A percentile compares a stretch with the other conserved stretches of the same genome.
Conservation (phyloP, 2,113 vertebrate species). For the Phoxinus phoxinus region DNA sequence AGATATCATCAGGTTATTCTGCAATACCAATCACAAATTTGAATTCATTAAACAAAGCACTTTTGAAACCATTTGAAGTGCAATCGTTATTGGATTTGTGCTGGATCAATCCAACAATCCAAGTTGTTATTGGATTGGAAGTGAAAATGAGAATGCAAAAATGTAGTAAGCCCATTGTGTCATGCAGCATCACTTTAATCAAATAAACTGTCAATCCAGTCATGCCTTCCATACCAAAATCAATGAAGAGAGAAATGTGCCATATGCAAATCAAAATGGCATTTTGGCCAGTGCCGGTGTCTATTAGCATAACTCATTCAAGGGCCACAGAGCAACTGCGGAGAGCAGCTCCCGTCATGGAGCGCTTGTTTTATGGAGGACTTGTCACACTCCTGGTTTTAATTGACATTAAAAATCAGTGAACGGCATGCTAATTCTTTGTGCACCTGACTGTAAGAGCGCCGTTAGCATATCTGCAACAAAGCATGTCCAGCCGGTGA, state of each 20-base stretch:
- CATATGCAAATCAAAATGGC: conserved; percentile 69
- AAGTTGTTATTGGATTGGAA: conserved; percentile 31
- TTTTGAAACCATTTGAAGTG: background rate
- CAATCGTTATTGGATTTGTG: conserved; percentile 21
- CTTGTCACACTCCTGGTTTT: conserved; percentile 73
- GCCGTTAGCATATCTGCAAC: conserved; percentile 31
- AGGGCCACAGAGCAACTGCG: conserved; percentile 53
- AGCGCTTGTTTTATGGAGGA: conserved; percentile 69
- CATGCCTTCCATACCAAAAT: conserved; percentile 43
- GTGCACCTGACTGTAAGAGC: conserved; percentile 3
- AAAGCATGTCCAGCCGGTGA: background rate
- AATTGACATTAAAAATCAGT: conserved; percentile 74
- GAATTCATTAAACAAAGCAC: conserved; percentile 33
- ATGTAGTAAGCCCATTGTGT: conserved; percentile 25
- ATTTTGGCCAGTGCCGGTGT: conserved; percentile 63
- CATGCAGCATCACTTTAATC: conserved; percentile 54
- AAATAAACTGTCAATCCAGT: conserved; percentile 56
- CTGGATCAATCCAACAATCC: too few relatives aligned
- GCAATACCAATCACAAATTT: conserved; percentile 5
- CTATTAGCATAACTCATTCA: conserved; percentile 70
- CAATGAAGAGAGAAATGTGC: conserved; percentile 64
- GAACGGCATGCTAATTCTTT: conserved; percentile 63
- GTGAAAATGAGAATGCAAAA: conserved; percentile 35
- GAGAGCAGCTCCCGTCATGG: conserved; percentile 61
- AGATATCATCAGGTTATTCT: background rate